Conservation (phyloP, 2,888 invertebrate genomes). For the Horisme vitalbata region DNA sequence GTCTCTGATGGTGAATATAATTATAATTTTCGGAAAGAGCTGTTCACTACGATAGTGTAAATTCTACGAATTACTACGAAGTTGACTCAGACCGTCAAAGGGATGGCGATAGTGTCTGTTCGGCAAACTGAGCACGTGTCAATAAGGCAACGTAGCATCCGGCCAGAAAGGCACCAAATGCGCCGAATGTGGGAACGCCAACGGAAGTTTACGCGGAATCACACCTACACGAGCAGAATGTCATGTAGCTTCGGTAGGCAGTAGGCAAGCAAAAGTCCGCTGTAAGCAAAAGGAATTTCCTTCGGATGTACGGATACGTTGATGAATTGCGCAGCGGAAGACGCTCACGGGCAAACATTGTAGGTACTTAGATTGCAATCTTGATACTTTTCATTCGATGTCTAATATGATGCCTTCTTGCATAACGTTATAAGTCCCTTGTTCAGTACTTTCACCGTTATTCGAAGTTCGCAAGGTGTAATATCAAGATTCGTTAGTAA, state of each 20-base stretch:
- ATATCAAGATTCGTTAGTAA: constrained; percentile 36
- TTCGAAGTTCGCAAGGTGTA: constrained; percentile 61
- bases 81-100: constrained; percentile 49
- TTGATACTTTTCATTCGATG: constrained; percentile 14
- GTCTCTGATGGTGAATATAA: no score
- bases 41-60: constrained; percentile 33
- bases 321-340: constrained; percentile 22
- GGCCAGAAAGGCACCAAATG: constrained; percentile 52
- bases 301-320: constrained; percentile 27
- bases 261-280: constrained; percentile 32
- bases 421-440: constrained; percentile 45
- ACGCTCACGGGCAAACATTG: constrained; percentile 28
- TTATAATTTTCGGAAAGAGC: constrained; percentile 9
- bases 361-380: constrained; percentile 25
- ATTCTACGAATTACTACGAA: constrained; percentile 48
- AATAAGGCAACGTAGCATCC: constrained; percentile 63
- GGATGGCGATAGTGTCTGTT: constrained; percentile 43
- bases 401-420: constrained; percentile 5
- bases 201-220: constrained; percentile 66
- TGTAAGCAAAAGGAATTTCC: constrained; percentile 35
- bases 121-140: constrained; percentile 59
- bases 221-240: constrained; percentile 56
- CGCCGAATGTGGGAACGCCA: constrained; percentile 53
- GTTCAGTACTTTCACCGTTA: constrained; percentile 64
- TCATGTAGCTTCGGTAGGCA: constrained; percentile 43